phyloP scores from a whole-genome alignment of 30 jellyfish, hydroid and myxozoan genomes.

The Hydra vulgaris region DNA sequence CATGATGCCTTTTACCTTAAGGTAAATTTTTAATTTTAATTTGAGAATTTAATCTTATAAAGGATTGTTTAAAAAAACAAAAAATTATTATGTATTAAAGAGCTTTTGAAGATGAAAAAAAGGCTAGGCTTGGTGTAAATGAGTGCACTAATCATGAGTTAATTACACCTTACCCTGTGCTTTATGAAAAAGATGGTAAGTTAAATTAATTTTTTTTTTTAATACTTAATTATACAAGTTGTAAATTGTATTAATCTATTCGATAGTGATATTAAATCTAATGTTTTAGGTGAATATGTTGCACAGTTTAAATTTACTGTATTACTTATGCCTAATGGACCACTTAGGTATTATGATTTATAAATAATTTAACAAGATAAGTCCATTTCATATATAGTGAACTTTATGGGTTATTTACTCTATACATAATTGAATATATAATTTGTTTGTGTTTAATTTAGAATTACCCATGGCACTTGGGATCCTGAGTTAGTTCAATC shows the following conservation, averaged over 20 bases:
- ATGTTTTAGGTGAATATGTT: conserved; percentile 69
- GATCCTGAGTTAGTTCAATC: conserved; percentile 74
- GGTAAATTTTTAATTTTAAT: conserved; percentile 35
- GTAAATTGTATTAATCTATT: background rate
- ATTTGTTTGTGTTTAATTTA: conserved; percentile 7
- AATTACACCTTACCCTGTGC: conserved; percentile 78
- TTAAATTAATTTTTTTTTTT: background rate
- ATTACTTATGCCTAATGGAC: conserved; percentile 95
- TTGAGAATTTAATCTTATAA: background rate
- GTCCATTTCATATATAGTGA: no score
- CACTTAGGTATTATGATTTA: conserved; percentile 46
- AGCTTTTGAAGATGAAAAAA: conserved; percentile 94
- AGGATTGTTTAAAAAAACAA: background rate
- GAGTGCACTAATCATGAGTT: conserved; percentile 95
- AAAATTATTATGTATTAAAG: conserved; percentile 24
- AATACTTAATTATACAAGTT: background rate
- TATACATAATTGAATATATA: no score
- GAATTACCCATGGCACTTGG: conserved; percentile 94
- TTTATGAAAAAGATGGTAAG: conserved; percentile 86
- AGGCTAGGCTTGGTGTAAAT: conserved; percentile 80
- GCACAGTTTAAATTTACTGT: conserved; percentile 96
- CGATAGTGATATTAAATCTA: background rate
- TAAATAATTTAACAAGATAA: background rate
- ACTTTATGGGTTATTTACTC: background rate
- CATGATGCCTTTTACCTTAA: conserved; percentile 93